These are phyloP conservation scores for Calephelis perditalis DNA, from an alignment of 2,888 invertebrate species.

Conservation along the genomic window DNA sequence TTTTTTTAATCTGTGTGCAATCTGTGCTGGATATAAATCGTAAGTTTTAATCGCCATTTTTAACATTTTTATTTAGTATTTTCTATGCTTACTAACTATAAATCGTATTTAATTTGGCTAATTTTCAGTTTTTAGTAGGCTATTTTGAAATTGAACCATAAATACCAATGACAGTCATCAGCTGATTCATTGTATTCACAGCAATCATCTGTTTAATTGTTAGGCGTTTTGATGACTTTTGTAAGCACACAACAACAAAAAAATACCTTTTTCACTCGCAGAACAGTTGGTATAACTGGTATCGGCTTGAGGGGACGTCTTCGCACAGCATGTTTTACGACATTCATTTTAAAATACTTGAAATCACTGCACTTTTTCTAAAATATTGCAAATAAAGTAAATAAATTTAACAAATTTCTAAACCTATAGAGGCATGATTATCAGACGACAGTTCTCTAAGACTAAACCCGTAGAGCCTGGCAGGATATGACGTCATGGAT, in stretches of 20 bases:
- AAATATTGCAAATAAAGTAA: too few species aligned
- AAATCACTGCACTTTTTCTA: too few species aligned
- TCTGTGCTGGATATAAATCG: constrained; percentile 58
- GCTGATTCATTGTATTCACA: neutral
- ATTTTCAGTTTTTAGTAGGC: neutral
- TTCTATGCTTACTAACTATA: neutral
- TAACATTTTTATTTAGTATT: constrained; percentile 35
- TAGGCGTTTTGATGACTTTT: neutral
- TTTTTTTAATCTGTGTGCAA: constrained; percentile 42
- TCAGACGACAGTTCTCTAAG: constrained; percentile 43
- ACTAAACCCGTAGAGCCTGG: constrained; percentile 51
- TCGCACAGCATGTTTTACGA: constrained; percentile 4
- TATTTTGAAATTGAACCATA: neutral
- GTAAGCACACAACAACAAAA: neutral
- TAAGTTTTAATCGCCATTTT: constrained; percentile 45
- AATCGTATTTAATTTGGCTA: neutral
- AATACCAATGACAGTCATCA: neutral
- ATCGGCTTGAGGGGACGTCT: neutral
- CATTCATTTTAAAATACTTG: constrained; percentile 17
- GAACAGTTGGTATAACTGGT: neutral
- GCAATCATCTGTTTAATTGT: constrained; percentile 10
- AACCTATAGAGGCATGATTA: constrained; percentile 41
- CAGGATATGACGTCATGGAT: constrained; percentile 59
- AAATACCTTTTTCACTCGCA: neutral
- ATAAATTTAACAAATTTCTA: neutral